Conservation (phyloP, 1,140 invertebrate genomes). For the Zaprionus africanus region DNA sequence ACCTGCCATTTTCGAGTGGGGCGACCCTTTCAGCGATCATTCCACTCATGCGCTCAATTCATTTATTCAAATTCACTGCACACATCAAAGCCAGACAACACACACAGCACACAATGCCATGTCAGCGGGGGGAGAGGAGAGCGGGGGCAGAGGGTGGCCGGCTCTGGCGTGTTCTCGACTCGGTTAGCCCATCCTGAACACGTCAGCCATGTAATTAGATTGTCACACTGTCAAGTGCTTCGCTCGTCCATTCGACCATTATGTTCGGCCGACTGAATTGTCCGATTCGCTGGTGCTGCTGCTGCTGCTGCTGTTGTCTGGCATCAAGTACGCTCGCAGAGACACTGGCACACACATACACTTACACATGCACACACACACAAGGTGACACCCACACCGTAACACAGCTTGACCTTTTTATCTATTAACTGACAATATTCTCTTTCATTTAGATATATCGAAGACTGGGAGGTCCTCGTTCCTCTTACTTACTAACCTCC, state of each 20-base stretch:
- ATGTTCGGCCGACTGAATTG: slow-evolving; percentile 57
- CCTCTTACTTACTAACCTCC: background rate
- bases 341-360: background rate
- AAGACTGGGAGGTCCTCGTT: background rate
- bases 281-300: slow-evolving; percentile 28
- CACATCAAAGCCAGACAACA: slow-evolving; percentile 66
- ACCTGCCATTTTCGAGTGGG: slow-evolving; percentile 19
- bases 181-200: slow-evolving; percentile 50
- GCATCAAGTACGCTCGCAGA: slow-evolving; percentile 10
- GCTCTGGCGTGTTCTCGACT: slow-evolving; percentile 21
- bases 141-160: background rate
- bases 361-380: background rate
- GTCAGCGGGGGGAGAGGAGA: background rate
- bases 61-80: slow-evolving; percentile 68
- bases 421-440: slow-evolving; percentile 18
- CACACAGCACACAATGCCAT: slow-evolving; percentile 17
- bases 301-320: slow-evolving; percentile 15
- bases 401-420: slow-evolving; percentile 18
- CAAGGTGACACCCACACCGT: background rate
- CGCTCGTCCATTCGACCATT: slow-evolving; percentile 40
- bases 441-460: background rate
- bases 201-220: slow-evolving; percentile 79
- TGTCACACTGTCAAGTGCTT: slow-evolving; percentile 74
- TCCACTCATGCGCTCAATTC: slow-evolving; percentile 67
- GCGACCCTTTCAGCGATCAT: slow-evolving; percentile 65